Evolutionary conservation across 2,797 vertebrate species (phyloP).

Genomic region (Pogoniulus pusillus): DNA sequence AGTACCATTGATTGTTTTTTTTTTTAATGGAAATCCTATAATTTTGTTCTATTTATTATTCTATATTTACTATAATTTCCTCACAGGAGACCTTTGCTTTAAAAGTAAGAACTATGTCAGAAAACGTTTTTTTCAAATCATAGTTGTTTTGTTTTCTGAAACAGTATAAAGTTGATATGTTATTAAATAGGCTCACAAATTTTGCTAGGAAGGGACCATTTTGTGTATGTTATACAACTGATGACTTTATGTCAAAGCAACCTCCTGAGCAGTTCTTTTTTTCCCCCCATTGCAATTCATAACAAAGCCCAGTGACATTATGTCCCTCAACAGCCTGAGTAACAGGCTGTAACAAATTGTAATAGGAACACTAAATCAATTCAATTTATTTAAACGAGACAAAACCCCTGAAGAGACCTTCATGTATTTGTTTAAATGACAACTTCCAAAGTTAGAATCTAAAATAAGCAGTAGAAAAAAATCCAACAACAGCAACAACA

Average conservation of each 20-base stretch:
- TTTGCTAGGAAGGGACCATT: neutral
- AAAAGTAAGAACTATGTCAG: neutral
- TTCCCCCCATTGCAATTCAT: neutral
- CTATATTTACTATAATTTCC: neutral
- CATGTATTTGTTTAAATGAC: constrained; percentile 13
- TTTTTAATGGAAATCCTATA: neutral
- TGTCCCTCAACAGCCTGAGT: neutral
- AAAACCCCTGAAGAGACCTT: constrained; percentile 11
- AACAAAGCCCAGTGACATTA: neutral
- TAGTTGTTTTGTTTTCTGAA: neutral
- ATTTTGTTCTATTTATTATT: neutral
- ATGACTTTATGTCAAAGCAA: neutral
- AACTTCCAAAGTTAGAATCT: neutral
- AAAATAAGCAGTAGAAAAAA: neutral
- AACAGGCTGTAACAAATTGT: constrained; percentile 35
- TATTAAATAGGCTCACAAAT: neutral
- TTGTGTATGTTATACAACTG: neutral
- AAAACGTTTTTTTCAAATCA: neutral
- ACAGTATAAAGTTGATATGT: neutral
- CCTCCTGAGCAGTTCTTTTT: neutral
- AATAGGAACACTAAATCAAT: constrained; percentile 43
- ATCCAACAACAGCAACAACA: accelerated
- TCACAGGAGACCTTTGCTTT: neutral
- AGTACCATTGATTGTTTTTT: neutral
- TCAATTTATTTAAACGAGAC: constrained; percentile 45